Percentiles rank a stretch among this genome's conserved stretches.
phyloP scores from a whole-genome alignment of 2,888 invertebrate species.

The Thysanoteuthis rhombus region DNA sequence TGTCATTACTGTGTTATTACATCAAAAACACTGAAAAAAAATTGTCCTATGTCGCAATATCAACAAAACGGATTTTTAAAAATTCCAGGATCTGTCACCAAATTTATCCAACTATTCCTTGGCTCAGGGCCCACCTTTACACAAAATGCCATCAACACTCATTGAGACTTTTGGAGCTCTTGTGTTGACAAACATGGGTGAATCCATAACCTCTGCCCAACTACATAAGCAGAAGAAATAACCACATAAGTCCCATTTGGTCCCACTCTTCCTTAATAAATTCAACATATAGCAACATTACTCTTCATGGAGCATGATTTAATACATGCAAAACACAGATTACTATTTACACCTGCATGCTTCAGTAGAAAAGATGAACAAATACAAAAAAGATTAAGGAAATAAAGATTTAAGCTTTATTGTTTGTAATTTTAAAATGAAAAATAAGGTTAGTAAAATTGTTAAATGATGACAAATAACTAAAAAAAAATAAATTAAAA shows the following conservation, averaged over 20 bases:
- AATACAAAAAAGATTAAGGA: background rate
- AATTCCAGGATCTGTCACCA: too few species aligned
- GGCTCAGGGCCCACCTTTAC: too few species aligned
- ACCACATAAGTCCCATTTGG: background rate
- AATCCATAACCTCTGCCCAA: too few species aligned
- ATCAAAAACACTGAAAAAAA: too few species aligned
- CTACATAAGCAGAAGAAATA: background rate
- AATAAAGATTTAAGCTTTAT: background rate
- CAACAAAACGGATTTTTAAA: too few species aligned
- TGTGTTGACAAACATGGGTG: too few species aligned
- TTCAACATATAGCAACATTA: background rate
- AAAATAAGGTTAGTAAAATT: background rate
- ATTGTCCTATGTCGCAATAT: too few species aligned
- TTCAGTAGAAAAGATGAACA: background rate
- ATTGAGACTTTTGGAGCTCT: too few species aligned
- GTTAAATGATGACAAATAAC: background rate
- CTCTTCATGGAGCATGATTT: background rate
- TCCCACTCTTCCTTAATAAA: background rate
- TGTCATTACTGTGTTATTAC: too few species aligned
- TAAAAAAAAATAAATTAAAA: background rate
- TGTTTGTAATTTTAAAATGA: background rate
- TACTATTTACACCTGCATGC: background rate
- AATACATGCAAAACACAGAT: background rate
- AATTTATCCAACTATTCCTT: too few species aligned
- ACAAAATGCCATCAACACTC: too few species aligned